phyloP scores from a whole-genome alignment of 2,797 vertebrate genomes.

The Myotis vivesi region DNA sequence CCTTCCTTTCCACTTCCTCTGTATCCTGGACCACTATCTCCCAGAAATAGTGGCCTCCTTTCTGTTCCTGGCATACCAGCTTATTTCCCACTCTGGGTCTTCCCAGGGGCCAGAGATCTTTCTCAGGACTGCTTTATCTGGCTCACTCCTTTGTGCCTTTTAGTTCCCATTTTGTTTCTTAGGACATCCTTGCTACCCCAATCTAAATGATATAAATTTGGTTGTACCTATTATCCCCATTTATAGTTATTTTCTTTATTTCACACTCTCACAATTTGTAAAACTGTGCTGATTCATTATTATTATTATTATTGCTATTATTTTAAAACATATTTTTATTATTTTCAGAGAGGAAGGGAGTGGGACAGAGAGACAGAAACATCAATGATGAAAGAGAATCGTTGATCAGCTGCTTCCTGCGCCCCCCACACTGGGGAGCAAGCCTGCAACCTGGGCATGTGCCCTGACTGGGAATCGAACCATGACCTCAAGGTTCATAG shows the following conservation, averaged over 20 bases:
- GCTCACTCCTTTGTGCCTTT: background rate
- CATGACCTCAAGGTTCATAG: no score
- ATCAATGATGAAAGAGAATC: no score
- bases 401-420: no score
- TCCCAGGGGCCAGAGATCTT: background rate
- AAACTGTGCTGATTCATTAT: background rate
- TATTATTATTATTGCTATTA: background rate
- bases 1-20: background rate
- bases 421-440: no score
- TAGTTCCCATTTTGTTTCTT: background rate
- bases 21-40: background rate
- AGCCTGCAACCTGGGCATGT: no score
- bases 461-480: no score
- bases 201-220: background rate
- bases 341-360: no score
- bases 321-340: no score
- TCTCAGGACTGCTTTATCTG: background rate
- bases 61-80: background rate
- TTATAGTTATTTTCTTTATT: background rate
- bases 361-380: no score
- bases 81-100: background rate
- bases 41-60: background rate
- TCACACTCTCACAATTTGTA: background rate
- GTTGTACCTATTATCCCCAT: background rate
- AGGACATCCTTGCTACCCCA: background rate